Percentiles rank a stretch among this genome's conserved stretches.
Conservation (phyloP, 2,797 vertebrate genomes). For the Dipus sagitta region DNA sequence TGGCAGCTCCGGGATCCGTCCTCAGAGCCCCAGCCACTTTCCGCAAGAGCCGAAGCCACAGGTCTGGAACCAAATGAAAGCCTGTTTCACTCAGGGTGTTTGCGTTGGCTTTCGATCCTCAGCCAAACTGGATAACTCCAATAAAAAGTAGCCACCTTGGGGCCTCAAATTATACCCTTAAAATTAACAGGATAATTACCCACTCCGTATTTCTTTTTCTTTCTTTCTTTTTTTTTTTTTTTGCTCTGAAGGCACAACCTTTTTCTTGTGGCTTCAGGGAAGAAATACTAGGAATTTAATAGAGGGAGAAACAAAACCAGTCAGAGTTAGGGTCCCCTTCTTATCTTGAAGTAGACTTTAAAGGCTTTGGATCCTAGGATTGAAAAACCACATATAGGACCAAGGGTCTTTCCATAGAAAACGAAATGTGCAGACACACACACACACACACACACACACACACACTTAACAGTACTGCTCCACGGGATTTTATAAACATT, state of each 20-base stretch:
- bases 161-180: constrained; percentile 75
- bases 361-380: background rate
- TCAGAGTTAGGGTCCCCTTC: background rate
- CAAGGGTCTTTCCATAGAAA: background rate
- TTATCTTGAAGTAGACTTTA: background rate
- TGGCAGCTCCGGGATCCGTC: constrained; percentile 15
- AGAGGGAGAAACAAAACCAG: no score
- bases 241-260: constrained; percentile 64
- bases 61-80: constrained; percentile 60
- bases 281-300: constrained; percentile 66
- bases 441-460: background rate
- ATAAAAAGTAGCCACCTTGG: constrained; percentile 61
- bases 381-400: background rate
- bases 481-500: background rate
- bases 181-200: constrained; percentile 79
- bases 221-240: no score
- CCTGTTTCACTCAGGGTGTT: constrained; percentile 23
- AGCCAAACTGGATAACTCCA: constrained; percentile 62
- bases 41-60: constrained; percentile 65
- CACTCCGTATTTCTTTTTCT: constrained; percentile 60
- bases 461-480: background rate
- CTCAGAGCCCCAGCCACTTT: constrained; percentile 62
- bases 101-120: constrained; percentile 70
- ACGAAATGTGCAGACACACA: background rate
- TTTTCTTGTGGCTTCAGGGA: constrained; percentile 64